phyloP scores from a whole-genome alignment of 2,797 vertebrate genomes.

The Phalloptychus januarius region DNA sequence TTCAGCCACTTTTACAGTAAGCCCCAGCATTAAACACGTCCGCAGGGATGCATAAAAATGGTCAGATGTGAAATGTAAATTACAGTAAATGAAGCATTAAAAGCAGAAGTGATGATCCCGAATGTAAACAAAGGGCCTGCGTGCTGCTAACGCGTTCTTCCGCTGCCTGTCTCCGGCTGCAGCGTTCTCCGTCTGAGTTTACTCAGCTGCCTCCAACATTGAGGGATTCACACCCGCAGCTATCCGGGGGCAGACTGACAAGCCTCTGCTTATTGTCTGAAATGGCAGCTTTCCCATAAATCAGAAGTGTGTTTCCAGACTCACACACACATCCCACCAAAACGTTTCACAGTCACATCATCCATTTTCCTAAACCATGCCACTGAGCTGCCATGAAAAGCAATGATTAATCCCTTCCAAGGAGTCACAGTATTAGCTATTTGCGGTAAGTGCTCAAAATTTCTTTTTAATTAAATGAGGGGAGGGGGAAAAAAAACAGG shows the following conservation, averaged over 20 bases:
- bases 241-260: slow-evolving; percentile 26
- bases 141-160: slow-evolving; percentile 28
- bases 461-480: slow-evolving; percentile 56
- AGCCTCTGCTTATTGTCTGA: slow-evolving; percentile 54
- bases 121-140: neutral
- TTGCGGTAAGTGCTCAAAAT: slow-evolving; percentile 25
- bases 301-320: slow-evolving; percentile 69
- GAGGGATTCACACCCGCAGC: slow-evolving; percentile 69
- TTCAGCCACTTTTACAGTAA: neutral
- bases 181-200: slow-evolving; percentile 54
- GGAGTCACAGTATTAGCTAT: slow-evolving; percentile 32
- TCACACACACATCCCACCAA: neutral
- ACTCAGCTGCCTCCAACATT: slow-evolving; percentile 60
- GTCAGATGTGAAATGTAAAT: neutral
- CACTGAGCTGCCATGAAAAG: slow-evolving; percentile 38
- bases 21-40: neutral
- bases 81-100: neutral
- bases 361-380: slow-evolving; percentile 38
- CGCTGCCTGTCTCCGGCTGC: slow-evolving; percentile 25
- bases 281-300: slow-evolving; percentile 52
- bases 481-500: neutral
- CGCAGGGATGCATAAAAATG: neutral
- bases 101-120: neutral
- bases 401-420: slow-evolving; percentile 45
- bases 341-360: slow-evolving; percentile 59